Evolutionary conservation across 2,113 vertebrate genomes (phyloP).

Genomic region (Syrmaticus mikado): DNA sequence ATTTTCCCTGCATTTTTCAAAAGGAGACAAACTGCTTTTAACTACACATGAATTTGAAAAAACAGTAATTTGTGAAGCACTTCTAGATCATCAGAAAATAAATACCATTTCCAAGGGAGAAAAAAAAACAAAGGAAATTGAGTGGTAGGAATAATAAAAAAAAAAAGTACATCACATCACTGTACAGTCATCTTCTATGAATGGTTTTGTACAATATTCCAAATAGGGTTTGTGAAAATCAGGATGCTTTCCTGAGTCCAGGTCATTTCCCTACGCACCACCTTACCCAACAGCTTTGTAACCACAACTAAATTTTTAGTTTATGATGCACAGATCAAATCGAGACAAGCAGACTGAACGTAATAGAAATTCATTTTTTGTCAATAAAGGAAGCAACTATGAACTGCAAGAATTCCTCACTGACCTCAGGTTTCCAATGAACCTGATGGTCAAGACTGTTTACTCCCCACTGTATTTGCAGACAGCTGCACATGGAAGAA

Average conservation of each 20-base stretch:
- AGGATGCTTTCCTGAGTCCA: not conserved
- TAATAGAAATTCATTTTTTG: not conserved
- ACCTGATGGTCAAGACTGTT: not conserved
- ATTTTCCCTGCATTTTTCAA: not conserved
- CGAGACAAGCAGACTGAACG: not conserved
- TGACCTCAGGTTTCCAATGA: not conserved
- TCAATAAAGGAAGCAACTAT: not conserved
- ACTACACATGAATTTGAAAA: not conserved
- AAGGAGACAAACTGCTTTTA: not conserved
- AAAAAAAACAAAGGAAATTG: not conserved
- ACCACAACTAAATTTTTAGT: not conserved
- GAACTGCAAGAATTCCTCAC: not conserved
- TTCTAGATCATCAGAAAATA: not conserved
- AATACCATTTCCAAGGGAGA: not conserved
- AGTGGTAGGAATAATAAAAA: not conserved
- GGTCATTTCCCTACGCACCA: not conserved
- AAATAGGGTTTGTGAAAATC: not conserved
- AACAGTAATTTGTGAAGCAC: not conserved
- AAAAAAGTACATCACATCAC: not conserved
- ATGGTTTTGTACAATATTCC: not conserved
- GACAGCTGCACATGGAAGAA: not conserved
- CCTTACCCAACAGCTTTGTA: not conserved
- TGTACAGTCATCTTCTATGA: not conserved
- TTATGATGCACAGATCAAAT: not conserved
- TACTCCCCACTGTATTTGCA: not conserved